Conservation (phyloP, 2,797 vertebrate genomes). For the Takifugu ocellatus region DNA sequence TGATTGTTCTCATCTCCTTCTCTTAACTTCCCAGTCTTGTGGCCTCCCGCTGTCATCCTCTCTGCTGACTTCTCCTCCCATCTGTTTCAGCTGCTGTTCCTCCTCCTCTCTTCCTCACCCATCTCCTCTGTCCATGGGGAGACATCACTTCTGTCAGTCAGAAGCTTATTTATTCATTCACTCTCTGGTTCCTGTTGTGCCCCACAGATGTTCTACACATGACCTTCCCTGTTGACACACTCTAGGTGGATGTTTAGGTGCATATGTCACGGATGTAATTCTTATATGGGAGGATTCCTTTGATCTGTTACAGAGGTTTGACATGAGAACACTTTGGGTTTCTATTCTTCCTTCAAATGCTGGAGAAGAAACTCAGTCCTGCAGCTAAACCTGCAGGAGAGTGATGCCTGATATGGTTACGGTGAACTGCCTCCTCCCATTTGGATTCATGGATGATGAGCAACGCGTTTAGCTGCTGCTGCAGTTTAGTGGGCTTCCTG, state of each 20-base stretch:
- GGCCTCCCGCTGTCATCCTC: not conserved
- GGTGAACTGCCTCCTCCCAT: slow-evolving; percentile 21
- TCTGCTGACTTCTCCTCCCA: not conserved
- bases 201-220: slow-evolving; percentile 1
- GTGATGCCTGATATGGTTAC: slow-evolving; percentile 18
- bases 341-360: not conserved
- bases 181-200: not conserved
- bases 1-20: not conserved
- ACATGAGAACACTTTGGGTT: not conserved
- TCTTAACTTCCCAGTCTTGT: not conserved
- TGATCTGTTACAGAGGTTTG: slow-evolving; percentile 3
- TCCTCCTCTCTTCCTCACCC: slow-evolving; percentile 3
- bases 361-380: not conserved
- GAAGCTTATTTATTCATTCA: slow-evolving; percentile 9
- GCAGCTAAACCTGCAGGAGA: slow-evolving; percentile 7
- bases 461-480: slow-evolving; percentile 7
- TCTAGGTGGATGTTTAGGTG: too few species aligned
- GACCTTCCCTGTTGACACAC: not conserved
- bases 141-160: slow-evolving; percentile 12
- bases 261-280: not conserved
- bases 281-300: not conserved
- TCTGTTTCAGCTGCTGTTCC: slow-evolving; percentile 16
- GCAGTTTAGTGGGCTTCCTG: slow-evolving; percentile 18
- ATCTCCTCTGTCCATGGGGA: slow-evolving; percentile 11
- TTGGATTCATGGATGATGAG: slow-evolving; percentile 9